Percentiles rank a stretch among this genome's conserved stretches.
Conservation (phyloP, 2,113 vertebrate species). For the Accipiter virgatus region DNA sequence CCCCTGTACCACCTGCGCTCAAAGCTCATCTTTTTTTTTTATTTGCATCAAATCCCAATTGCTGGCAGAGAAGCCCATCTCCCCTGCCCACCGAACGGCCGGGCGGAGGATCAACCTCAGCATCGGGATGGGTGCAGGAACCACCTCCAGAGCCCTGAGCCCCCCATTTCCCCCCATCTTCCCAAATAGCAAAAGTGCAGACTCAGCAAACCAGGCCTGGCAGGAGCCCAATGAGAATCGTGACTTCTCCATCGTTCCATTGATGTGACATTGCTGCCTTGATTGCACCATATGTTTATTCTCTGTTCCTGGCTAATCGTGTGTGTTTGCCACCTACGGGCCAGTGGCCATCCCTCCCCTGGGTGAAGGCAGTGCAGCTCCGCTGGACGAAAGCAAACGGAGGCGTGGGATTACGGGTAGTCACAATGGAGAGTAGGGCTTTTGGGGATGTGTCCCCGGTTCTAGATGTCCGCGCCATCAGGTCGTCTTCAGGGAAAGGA, state of each 20-base stretch:
- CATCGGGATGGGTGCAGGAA: rapidly evolving
- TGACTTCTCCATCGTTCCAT: neutral
- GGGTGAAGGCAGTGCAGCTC: neutral
- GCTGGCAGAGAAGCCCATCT: neutral
- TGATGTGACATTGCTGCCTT: rapidly evolving
- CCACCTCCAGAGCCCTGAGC: neutral
- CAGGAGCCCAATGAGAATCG: rapidly evolving
- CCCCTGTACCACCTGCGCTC: rapidly evolving
- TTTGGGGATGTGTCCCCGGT: neutral
- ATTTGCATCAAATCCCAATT: neutral
- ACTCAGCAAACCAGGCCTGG: neutral
- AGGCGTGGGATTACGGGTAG: rapidly evolving
- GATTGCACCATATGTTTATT: neutral
- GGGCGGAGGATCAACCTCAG: rapidly evolving
- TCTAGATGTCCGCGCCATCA: neutral
- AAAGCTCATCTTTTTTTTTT: neutral
- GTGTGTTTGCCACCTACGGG: neutral
- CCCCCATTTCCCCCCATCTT: neutral
- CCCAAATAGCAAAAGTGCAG: rapidly evolving
- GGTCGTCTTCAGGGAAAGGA: neutral
- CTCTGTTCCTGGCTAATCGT: neutral
- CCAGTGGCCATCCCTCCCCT: neutral
- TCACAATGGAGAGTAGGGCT: rapidly evolving
- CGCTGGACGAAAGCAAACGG: rapidly evolving
- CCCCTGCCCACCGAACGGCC: rapidly evolving